Conservation (phyloP, 2,888 invertebrate genomes). For the Panorpa germanica region DNA sequence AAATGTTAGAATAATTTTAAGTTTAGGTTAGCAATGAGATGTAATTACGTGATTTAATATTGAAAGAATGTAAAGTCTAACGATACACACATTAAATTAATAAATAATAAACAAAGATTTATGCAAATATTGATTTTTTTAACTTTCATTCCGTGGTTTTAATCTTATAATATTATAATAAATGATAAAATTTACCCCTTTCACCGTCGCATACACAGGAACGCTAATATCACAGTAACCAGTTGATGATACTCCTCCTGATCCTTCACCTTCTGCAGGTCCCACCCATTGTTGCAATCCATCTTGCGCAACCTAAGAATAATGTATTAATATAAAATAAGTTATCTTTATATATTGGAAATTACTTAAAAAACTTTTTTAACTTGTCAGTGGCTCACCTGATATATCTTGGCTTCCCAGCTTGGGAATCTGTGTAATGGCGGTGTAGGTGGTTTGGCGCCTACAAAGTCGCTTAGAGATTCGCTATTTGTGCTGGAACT, state of each 20-base stretch:
- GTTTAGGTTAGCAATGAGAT: background rate
- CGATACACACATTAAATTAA: background rate
- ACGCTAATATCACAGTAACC: constrained; percentile 83
- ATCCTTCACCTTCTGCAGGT: constrained; percentile 14
- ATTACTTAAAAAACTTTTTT: background rate
- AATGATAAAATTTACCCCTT: constrained; percentile 43
- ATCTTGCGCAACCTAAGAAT: constrained; percentile 26
- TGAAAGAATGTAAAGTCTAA: constrained; percentile 8
- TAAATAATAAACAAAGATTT: background rate
- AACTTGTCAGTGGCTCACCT: constrained; percentile 45
- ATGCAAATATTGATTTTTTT: background rate
- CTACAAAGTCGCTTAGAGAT: constrained; percentile 19
- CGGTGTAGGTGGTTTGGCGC: constrained; percentile 63
- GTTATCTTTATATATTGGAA: background rate
- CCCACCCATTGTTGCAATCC: constrained; percentile 32
- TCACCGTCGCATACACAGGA: constrained; percentile 90
- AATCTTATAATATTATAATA: background rate
- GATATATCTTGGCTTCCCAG: constrained; percentile 94
- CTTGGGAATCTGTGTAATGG: constrained; percentile 80
- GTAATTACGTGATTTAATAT: background rate
- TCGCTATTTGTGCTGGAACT: constrained; percentile 32
- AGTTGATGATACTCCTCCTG: constrained; percentile 11
- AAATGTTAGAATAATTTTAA: background rate
- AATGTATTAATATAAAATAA: constrained; percentile 16
- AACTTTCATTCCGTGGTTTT: too few species aligned